A percentile compares a stretch with the other conserved stretches of the same genome.
These are phyloP conservation scores for Acleris holmiana DNA, from an alignment of 2,888 invertebrate genomes.

Conservation along the genomic window DNA sequence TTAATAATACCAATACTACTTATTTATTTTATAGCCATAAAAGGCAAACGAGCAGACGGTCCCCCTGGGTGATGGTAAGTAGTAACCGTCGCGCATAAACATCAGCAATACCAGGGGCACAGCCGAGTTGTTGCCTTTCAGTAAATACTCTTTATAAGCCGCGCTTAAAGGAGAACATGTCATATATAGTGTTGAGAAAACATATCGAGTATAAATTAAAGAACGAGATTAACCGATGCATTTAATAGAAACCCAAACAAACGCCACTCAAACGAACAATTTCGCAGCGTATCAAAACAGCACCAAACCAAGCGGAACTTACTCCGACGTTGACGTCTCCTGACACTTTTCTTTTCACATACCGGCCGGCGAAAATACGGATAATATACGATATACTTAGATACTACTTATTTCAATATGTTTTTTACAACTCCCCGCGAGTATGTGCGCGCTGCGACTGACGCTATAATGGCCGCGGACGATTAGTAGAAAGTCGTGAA, in stretches of 20 bases:
- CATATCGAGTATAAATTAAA: no score
- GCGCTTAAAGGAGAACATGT: no score
- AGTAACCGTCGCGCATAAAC: no score
- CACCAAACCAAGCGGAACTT: constrained; percentile 27
- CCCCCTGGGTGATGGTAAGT: no score
- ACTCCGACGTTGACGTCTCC: constrained; percentile 17
- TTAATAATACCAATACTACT: no score
- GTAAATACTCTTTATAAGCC: no score
- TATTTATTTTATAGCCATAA: no score
- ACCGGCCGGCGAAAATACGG: constrained; percentile 27
- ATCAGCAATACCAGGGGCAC: no score
- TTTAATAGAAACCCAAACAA: not conserved
- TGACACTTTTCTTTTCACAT: constrained; percentile 34
- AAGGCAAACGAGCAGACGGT: no score
- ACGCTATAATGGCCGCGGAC: constrained; percentile 10
- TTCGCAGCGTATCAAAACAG: constrained; percentile 26
- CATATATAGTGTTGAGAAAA: no score
- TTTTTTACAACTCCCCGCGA: constrained; percentile 19
- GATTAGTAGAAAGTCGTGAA: constrained; percentile 36
- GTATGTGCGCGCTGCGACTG: constrained; percentile 19
- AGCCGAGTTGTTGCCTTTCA: no score
- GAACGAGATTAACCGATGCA: no score
- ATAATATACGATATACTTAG: not conserved
- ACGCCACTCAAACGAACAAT: constrained; percentile 15
- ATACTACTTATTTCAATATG: not conserved